Base-by-base conservation (phyloP, 2,888 invertebrate species). In the Eulithis prunata region DNA sequence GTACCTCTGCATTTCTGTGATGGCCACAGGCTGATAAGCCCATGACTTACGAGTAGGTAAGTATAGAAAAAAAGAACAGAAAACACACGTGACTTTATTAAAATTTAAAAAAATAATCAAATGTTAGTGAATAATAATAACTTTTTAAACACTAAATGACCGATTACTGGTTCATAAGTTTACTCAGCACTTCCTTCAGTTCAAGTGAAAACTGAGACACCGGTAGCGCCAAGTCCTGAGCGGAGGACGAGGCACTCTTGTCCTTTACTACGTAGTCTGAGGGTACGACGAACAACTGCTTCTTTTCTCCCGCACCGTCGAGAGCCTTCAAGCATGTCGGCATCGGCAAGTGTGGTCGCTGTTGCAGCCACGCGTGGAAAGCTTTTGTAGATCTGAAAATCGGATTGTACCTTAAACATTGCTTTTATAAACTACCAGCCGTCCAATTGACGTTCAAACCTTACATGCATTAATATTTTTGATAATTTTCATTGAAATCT, bases 171-270 rank as follows among this genome's bases (percentile, higher is more conserved):
- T 63, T 88, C 77, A 92, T 77, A 8, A 92, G 81, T 78, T 80
- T 87, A 68, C 90, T 90, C 7, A 93, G 80, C 1, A 91, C 91
- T 71, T 87, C 88, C 64, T 91, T 91, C 1, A 93, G 72, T 70
- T 91, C 91, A 1, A 93, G 65, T 0, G 86, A 80, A 69, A 90
- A 88, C 69, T 91, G 85, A 0, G 92, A 93, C 0, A 91, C 85
- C 0, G 92, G 93, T 1, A 93, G 74, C 0, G 88, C 86, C 6
- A 93, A 68, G 4, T 90, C 90, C 55, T 87, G 85, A 0, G 69
- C 57, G 0, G 88, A 82, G 2, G 76, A 49, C 0, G 75, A 66
- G 0, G 65, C 63, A 8, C 74, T 75, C 57, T 73, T 86, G 41
- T 85, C 84, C 46, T 75, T 80, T 0, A 87, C 54, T 4, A 91